Percentiles rank a stretch among this genome's conserved stretches.
Evolutionary conservation across 2,888 invertebrate genomes (phyloP).

Genomic region (Amblyjoppa fuscipennis): DNA sequence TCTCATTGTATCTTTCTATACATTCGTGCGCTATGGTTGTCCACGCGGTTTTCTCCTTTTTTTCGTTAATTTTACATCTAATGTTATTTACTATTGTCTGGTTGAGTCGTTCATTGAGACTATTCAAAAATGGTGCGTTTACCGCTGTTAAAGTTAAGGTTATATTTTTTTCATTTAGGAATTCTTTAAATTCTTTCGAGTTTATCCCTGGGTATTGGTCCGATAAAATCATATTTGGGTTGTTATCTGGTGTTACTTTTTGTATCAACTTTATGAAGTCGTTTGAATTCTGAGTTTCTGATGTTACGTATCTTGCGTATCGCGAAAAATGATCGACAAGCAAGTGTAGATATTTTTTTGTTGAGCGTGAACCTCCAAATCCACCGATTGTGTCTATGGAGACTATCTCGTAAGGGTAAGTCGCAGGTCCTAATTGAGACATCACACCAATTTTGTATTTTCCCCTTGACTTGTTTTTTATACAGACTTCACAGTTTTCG

Average conservation of each 20-base stretch:
- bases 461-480: slow-evolving; percentile 75
- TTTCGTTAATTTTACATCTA: slow-evolving; percentile 73
- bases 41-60: slow-evolving; percentile 70
- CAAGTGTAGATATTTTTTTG: slow-evolving; percentile 75
- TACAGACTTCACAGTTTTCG: slow-evolving; percentile 70
- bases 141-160: slow-evolving; percentile 74
- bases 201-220: slow-evolving; percentile 75
- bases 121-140: too few relatives aligned
- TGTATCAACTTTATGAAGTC: slow-evolving; percentile 73
- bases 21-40: slow-evolving; percentile 73
- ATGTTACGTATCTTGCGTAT: slow-evolving; percentile 72
- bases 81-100: slow-evolving; percentile 76
- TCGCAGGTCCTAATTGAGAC: slow-evolving; percentile 74
- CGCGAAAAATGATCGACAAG: slow-evolving; percentile 73
- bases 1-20: slow-evolving; percentile 72
- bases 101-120: too few relatives aligned
- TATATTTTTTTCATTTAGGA: slow-evolving; percentile 67
- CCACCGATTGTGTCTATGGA: slow-evolving; percentile 76
- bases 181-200: slow-evolving; percentile 72
- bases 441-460: slow-evolving; percentile 69
- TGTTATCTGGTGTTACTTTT: slow-evolving; percentile 42
- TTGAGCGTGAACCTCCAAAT: slow-evolving; percentile 72
- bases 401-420: slow-evolving; percentile 72
- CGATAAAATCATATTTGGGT: slow-evolving; percentile 68
- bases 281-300: slow-evolving; percentile 69